Percentiles rank a stretch among this genome's conserved stretches.
These are phyloP conservation scores for Neomorphus geoffroyi DNA, from an alignment of 2,797 vertebrate species.

Conservation along the genomic window DNA sequence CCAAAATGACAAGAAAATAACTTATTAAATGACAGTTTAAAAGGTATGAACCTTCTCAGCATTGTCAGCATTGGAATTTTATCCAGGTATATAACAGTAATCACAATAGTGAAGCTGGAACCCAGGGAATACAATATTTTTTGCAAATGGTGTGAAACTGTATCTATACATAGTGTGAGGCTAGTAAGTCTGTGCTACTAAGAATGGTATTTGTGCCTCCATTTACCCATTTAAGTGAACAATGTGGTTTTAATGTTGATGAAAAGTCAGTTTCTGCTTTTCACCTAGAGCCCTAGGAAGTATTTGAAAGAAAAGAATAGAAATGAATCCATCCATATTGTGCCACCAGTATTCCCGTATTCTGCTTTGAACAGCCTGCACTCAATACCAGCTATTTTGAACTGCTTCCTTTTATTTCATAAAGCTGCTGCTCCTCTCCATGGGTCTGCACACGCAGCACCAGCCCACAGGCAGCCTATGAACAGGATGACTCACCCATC, in stretches of 20 bases:
- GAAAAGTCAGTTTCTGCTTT: background rate
- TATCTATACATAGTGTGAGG: background rate
- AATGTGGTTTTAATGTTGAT: background rate
- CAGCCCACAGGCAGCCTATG: background rate
- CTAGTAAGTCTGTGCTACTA: background rate
- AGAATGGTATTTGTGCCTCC: background rate
- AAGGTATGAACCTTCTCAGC: background rate
- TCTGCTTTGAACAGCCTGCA: background rate
- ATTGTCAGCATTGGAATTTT: background rate
- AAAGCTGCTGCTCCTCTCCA: background rate
- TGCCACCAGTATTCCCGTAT: background rate
- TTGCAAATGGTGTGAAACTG: background rate
- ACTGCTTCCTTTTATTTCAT: background rate
- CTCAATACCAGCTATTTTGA: background rate
- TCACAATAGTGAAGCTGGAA: background rate
- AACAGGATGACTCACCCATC: background rate
- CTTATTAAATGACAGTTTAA: background rate
- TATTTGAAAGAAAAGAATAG: background rate
- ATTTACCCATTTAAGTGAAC: background rate
- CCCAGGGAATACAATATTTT: background rate
- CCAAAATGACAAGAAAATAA: background rate
- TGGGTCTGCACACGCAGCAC: background rate
- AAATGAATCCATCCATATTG: background rate
- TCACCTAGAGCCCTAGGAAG: background rate
- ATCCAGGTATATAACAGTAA: background rate